Evolutionary conservation across 1,140 invertebrate species (phyloP).

Genomic region (Caenorhabditis latens): DNA sequence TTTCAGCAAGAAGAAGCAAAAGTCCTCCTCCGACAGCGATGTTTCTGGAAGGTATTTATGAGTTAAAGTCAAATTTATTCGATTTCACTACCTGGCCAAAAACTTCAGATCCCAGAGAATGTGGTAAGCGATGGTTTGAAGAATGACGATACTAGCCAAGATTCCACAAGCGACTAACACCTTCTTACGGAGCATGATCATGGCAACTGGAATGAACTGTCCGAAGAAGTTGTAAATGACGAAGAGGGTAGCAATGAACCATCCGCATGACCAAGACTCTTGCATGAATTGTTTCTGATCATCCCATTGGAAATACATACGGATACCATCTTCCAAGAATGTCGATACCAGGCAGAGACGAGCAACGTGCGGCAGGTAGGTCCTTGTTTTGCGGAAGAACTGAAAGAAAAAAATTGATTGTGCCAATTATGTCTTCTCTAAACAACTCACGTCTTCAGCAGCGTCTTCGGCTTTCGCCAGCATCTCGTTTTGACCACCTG

Average conservation of each 20-base stretch:
- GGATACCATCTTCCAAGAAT: constrained; percentile 97
- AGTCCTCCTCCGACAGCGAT: constrained; percentile 95
- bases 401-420: constrained; percentile 45
- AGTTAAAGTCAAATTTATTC: neutral
- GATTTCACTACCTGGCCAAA: constrained; percentile 81
- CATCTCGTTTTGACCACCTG: constrained; percentile 84
- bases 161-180: constrained; percentile 94
- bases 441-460: constrained; percentile 87
- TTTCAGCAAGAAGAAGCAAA: constrained; percentile 91
- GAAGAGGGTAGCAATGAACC: constrained; percentile 90
- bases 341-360: constrained; percentile 97
- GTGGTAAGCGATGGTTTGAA: constrained; percentile 84
- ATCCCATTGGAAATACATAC: constrained; percentile 99
- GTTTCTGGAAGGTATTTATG: constrained; percentile 83
- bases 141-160: constrained; percentile 93
- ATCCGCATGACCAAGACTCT: constrained; percentile 96
- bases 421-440: neutral
- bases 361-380: constrained; percentile 93
- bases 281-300: constrained; percentile 98
- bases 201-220: constrained; percentile 84
- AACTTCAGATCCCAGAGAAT: constrained; percentile 99
- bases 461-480: constrained; percentile 91
- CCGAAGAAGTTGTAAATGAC: constrained; percentile 93
- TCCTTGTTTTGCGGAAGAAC: constrained; percentile 81
- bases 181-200: constrained; percentile 89